Base-by-base conservation (phyloP, 2,797 vertebrate species). In the Diceros bicornis region DNA sequence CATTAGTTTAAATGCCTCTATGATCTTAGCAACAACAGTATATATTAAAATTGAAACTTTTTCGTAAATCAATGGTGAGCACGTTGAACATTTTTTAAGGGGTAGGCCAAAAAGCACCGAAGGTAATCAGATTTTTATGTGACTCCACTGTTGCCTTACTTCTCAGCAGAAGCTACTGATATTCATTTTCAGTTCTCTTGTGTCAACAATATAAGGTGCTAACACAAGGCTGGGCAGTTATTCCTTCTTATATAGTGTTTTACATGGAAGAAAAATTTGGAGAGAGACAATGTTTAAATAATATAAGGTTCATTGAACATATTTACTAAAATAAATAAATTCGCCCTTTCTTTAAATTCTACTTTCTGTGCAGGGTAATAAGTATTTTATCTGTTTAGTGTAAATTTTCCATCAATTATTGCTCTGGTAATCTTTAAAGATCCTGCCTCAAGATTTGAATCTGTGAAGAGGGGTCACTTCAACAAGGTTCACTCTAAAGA, bases 11-110 rank as follows among this genome's bases (percentile, higher is more conserved):
- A 96, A 82, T 57, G 29, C 21, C 32, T 79, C 89, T 72, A 68
- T 62, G 34, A 27, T 52, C 61, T 94, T 59, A 94, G 41, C 81
- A 75, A 75, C 34, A 81, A 62, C 6, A 69, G 41, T 57, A 83
- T 90, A 77, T n/a, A 92, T 74, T 93, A 96, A 95, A 96, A 96
- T 75, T 59, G 84, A 81, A 96, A 81, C 34, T 23, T 78, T 96
- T 95, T 89, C 44, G 3, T 55, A 92, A 91, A 87, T 83, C 62
- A 71, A 57, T 16, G 34, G 55, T 50, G 37, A 84, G 21, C 7
- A 77, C 14, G 23, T 6, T 97, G 34, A 97, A 96, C 20, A 77
- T n/a, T 92, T 92, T 90, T 92, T 62, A 55, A 89, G 50, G 34
- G 21, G 1, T 29, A 87, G 4, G 8, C 18, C 83, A 82, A 79